phyloP scores from a whole-genome alignment of 2,888 invertebrate genomes.

The Halocaridina rubra region DNA sequence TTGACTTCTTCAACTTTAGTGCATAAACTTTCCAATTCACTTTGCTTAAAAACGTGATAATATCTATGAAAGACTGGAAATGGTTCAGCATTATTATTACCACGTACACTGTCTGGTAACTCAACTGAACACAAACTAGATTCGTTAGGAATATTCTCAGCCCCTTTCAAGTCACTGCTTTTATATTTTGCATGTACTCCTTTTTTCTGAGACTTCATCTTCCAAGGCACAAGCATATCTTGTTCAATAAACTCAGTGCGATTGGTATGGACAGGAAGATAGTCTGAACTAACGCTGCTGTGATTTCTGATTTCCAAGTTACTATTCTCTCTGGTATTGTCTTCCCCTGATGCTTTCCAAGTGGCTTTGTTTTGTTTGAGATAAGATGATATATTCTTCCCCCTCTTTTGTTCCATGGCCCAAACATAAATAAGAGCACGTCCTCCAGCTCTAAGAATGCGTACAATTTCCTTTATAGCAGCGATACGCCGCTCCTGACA shows the following conservation, averaged over 20 bases:
- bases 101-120: neutral
- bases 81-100: neutral
- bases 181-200: constrained; percentile 65
- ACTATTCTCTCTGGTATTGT: neutral
- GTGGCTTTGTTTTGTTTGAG: constrained; percentile 75
- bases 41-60: constrained; percentile 92
- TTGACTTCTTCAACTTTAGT: constrained; percentile 71
- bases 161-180: too few species aligned
- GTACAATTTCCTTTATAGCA: constrained; percentile 82
- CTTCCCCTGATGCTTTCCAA: constrained; percentile 66
- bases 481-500: constrained; percentile 80
- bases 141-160: constrained; percentile 58
- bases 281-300: too few species aligned
- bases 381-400: constrained; percentile 77
- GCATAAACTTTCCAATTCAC: constrained; percentile 81
- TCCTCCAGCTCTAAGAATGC: constrained; percentile 80
- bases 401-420: constrained; percentile 88
- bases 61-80: constrained; percentile 80
- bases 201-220: constrained; percentile 72
- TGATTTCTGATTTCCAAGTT: neutral
- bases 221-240: constrained; percentile 97
- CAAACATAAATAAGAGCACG: constrained; percentile 91
- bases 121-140: neutral
- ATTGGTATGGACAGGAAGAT: constrained; percentile 90
- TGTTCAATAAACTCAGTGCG: constrained; percentile 89